These are phyloP conservation scores for Gavialis gangeticus DNA, from an alignment of 2,113 vertebrate genomes.

Conservation along the genomic window DNA sequence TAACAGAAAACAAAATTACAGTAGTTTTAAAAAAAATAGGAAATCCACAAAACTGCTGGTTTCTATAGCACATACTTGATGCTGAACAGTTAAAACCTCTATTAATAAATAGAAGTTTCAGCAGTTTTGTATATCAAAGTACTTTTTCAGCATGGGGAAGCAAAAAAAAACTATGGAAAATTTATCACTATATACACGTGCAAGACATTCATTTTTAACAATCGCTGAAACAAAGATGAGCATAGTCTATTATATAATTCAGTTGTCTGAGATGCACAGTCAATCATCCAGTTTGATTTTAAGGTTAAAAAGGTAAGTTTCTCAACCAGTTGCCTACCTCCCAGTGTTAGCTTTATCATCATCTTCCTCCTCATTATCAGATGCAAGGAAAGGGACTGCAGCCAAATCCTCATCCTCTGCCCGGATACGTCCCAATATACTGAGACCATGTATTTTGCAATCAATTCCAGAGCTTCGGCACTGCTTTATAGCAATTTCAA, in stretches of 20 bases:
- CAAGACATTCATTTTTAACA: background rate
- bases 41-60: rapidly evolving
- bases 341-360: slow-evolving; percentile 94
- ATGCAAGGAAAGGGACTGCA: slow-evolving; percentile 95
- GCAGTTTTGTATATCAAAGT: background rate
- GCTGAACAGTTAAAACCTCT: background rate
- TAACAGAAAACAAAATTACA: background rate
- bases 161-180: background rate
- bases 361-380: slow-evolving; percentile 98
- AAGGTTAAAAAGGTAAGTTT: rapidly evolving
- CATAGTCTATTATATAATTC: background rate
- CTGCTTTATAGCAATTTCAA: slow-evolving; percentile 97
- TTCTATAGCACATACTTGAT: background rate
- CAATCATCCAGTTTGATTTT: background rate
- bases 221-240: no score
- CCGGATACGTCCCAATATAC: slow-evolving; percentile 90
- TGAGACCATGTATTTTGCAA: slow-evolving; percentile 96
- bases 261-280: background rate
- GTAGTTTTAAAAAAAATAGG: background rate
- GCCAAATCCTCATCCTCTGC: slow-evolving; percentile 96
- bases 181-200: background rate
- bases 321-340: slow-evolving; percentile 77
- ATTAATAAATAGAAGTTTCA: background rate
- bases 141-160: background rate
- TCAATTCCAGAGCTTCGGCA: slow-evolving; percentile 98